phyloP scores from a whole-genome alignment of 2,797 vertebrate genomes.

The Galagoides demidoff region DNA sequence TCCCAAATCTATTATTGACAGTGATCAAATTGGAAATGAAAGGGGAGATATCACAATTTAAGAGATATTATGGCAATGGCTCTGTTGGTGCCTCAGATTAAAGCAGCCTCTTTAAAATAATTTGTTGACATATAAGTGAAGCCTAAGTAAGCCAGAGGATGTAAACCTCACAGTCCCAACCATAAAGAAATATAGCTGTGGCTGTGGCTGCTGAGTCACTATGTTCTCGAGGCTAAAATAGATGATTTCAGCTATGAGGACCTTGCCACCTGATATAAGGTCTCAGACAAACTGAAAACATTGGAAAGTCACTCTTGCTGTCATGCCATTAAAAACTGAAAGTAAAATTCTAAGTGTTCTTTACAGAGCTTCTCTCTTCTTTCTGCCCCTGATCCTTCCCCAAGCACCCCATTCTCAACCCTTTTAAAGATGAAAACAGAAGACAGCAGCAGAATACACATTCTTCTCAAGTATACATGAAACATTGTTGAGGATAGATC shows the following conservation, averaged over 20 bases:
- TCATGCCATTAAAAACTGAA: background rate
- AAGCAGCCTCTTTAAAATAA: background rate
- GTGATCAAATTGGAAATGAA: too few relatives aligned
- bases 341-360: background rate
- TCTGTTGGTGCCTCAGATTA: background rate
- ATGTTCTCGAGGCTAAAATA: background rate
- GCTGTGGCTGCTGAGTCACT: background rate
- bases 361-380: background rate
- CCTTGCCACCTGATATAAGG: background rate
- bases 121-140: background rate
- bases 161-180: background rate
- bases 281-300: background rate
- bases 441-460: background rate
- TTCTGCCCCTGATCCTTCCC: background rate
- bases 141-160: background rate
- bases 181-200: background rate
- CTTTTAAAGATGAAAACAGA: conserved; percentile 15
- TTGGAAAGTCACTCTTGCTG: background rate
- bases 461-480: too few relatives aligned
- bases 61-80: background rate
- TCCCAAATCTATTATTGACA: background rate
- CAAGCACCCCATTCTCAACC: background rate
- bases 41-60: background rate
- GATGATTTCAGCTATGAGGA: background rate
- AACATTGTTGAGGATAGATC: too few relatives aligned